Conservation (phyloP, 2,113 vertebrate genomes). For the Monarcha castaneiventris region DNA sequence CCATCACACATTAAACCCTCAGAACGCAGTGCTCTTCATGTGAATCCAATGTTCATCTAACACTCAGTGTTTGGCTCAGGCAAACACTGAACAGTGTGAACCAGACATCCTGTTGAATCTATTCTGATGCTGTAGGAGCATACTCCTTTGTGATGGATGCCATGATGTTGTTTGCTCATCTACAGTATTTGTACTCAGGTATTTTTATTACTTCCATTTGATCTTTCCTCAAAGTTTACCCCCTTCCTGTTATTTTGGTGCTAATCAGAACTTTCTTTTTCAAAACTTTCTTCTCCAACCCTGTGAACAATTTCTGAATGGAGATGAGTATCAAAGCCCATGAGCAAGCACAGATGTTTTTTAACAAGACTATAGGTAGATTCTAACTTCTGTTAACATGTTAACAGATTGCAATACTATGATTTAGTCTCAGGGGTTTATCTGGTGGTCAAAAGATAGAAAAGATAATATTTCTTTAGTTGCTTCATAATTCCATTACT, state of each 20-base stretch:
- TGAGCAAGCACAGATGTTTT: neutral
- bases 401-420: rapidly evolving
- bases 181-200: neutral
- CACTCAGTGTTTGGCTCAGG: neutral
- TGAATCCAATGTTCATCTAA: neutral
- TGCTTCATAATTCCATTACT: neutral
- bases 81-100: neutral
- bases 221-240: neutral
- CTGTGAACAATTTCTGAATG: neutral
- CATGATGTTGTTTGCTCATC: neutral
- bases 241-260: neutral
- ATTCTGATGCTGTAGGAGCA: neutral
- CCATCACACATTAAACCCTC: neutral
- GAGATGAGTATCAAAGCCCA: neutral
- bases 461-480: neutral
- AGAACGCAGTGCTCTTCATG: rapidly evolving
- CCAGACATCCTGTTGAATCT: neutral
- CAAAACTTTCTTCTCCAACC: neutral
- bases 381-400: neutral
- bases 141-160: neutral
- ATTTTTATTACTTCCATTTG: neutral
- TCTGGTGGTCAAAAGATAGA: neutral
- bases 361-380: neutral
- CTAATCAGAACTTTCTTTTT: neutral
- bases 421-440: neutral